Percentiles rank a stretch among this genome's conserved stretches.
These are phyloP conservation scores for Siderastrea radians DNA, from an alignment of 92 coral and sea anemone genomes.

Conservation along the genomic window DNA sequence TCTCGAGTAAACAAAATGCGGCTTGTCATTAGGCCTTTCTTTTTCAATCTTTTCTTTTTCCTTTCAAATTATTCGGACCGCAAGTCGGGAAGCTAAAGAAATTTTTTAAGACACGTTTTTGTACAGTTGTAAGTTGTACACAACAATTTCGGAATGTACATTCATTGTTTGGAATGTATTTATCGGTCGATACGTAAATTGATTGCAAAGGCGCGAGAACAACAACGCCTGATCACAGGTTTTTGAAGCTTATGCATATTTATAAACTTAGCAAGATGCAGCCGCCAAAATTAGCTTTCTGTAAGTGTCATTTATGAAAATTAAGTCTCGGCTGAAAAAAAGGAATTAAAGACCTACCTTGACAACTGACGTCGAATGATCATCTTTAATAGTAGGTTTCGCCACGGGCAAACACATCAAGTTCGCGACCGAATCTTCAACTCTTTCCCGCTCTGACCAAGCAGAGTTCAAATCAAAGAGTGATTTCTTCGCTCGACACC, in stretches of 20 bases:
- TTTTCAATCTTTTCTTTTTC: no score
- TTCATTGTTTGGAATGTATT: no score
- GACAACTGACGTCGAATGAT: not conserved
- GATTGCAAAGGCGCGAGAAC: no score
- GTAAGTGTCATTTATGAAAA: conserved; percentile 2
- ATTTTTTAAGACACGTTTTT: no score
- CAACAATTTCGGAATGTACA: no score
- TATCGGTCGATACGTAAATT: no score
- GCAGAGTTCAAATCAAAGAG: conserved; percentile 37
- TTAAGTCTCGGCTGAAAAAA: not conserved
- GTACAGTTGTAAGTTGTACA: no score
- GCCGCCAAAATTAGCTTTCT: not conserved
- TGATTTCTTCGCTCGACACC: not conserved
- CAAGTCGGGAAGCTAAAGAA: no score
- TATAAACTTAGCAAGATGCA: not conserved
- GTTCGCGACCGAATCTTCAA: conserved; percentile 31
- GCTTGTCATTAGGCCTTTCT: no score
- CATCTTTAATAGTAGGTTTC: not conserved
- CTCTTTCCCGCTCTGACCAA: conserved; percentile 7
- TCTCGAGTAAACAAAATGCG: no score
- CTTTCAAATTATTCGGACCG: no score
- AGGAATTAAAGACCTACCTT: not conserved
- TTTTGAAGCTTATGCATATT: conserved; percentile 4
- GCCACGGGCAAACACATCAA: conserved; percentile 38
- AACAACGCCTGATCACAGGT: no score